Evolutionary conservation across 2,888 invertebrate genomes (phyloP).

Genomic region (Nipponacmea schrenckii): DNA sequence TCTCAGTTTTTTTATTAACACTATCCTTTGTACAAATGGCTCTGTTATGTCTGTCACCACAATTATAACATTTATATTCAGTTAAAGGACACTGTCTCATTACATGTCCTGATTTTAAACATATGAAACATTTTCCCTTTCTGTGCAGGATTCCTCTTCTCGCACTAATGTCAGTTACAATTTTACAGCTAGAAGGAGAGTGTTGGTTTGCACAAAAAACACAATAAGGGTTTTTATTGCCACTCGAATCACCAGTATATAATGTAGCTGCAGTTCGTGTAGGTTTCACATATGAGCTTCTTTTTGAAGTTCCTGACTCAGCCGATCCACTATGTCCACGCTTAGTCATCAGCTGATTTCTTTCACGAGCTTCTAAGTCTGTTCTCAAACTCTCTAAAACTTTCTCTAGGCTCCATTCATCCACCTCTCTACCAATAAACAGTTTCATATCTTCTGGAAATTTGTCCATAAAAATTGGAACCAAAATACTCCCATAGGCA

Average conservation of each 20-base stretch:
- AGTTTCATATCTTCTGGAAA: neutral
- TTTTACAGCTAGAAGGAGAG: neutral
- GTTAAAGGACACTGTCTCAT: neutral
- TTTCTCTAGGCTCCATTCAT: neutral
- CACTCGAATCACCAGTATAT: neutral
- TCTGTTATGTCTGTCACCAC: neutral
- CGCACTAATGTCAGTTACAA: neutral
- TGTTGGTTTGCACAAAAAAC: neutral
- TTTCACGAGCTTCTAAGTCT: neutral
- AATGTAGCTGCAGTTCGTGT: neutral
- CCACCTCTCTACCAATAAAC: neutral
- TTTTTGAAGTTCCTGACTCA: too few relatives aligned
- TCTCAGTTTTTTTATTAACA: neutral
- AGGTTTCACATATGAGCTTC: neutral
- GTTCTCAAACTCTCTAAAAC: neutral
- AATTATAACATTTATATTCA: neutral
- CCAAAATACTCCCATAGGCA: neutral
- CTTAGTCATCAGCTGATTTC: neutral
- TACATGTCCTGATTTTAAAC: neutral
- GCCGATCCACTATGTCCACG: too few relatives aligned
- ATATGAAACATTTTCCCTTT: neutral
- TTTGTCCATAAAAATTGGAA: neutral
- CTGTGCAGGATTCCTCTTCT: neutral
- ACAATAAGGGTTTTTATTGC: neutral
- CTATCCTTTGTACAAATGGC: neutral